Base-by-base conservation (phyloP, 2,113 vertebrate species). In the Eonycteris spelaea region DNA sequence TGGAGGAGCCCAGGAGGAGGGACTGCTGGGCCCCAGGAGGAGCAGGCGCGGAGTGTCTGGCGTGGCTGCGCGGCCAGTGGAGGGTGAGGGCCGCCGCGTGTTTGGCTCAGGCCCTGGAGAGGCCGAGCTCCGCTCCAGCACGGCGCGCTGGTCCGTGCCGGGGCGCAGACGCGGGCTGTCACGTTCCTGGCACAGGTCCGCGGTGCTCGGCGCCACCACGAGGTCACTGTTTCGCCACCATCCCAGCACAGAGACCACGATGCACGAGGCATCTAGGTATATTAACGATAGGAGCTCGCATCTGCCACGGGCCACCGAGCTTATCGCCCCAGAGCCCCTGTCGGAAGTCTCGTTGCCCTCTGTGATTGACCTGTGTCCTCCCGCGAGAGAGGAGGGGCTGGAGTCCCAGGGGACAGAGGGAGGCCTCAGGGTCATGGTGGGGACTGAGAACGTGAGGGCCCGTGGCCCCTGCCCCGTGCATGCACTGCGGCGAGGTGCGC, bases 111-210 rank as follows among this genome's bases (percentile, higher is more conserved):
- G 26, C 48, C 45, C 28, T 4, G 10, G 30, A 43, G 40, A 3
- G 70, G 63, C 11, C 0, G 6, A 7, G 48, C 65, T 73, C 15
- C 12, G 40, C 89, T 21, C 55, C 6, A 2, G 63, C 0, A 0
- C 0, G 0, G 40, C 4, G 2, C 0, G 9, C 6, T 5, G 45
- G 68, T 24, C 71, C 11, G 7, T 40, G 19, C 13, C 28, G 67
- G 74, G 3, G n/a, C 15, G 33, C 33, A 59, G 65, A 18, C 22
- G 15, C 40, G 14, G 38, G 38, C 51, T 21, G 4, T 45, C 4
- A 0, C 11, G 2, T 13, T 67, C 51, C 48, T 30, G 45, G 30
- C 61, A 15, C 0, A 22, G 70, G 55, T 3, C 33, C 22, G 0
- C 2, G 19, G 30, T 40, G 21, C 77, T 30, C 4, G 0, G 30